Evolutionary conservation across 2,113 vertebrate species (phyloP), one percentile per base, ranked within the genome.

Genomic region (Lepisosteus oculatus): DNA sequence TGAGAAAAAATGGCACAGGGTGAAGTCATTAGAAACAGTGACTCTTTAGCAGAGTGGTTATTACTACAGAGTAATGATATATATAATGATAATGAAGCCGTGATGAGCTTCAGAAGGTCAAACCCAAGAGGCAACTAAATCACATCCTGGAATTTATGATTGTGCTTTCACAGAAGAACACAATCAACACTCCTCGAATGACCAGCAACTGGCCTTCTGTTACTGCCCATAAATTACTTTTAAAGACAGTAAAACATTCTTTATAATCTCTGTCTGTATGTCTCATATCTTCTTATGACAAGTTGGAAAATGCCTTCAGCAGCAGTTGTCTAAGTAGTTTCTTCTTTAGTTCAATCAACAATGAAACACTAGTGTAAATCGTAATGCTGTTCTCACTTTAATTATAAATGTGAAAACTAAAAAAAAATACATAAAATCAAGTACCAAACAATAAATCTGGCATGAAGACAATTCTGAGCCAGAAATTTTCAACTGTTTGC

Each of bases 101-200:
- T 81, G 72, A 83, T 78, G 78, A 69, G 55, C 70, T 74, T 74
- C 72, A 72, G 74, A 85, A 75, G 74, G 78, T 80, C 78, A 74
- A 54, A 42, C 72, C 8, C 3, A 54, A 63, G 71, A 70, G 59
- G n/a, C 65, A 65, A 43, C 62, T 69, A 63, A 64, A 65, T 47
- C 68, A 77, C 74, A 67, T 70, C 62, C 69, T 74, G 69, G 57
- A 74, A 69, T 63, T 55, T 73, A 73, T 74, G 57, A 72, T 72
- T 80, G 15, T 72, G 59, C 62, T 79, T 73, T 76, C 43, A 68
- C 74, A 70, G 54, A 59, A 67, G 62, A 61, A 17, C 15, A 67
- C 69, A 76, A 76, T 78, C 69, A 66, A 68, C 72, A 70, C 81
- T 71, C 68, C 71, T 77, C 72, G 68, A 3, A 9, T 61, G 70